Evolutionary conservation across 2,888 invertebrate genomes (phyloP), one percentile per base, ranked within the genome.

Genomic region (Apamea monoglypha): DNA sequence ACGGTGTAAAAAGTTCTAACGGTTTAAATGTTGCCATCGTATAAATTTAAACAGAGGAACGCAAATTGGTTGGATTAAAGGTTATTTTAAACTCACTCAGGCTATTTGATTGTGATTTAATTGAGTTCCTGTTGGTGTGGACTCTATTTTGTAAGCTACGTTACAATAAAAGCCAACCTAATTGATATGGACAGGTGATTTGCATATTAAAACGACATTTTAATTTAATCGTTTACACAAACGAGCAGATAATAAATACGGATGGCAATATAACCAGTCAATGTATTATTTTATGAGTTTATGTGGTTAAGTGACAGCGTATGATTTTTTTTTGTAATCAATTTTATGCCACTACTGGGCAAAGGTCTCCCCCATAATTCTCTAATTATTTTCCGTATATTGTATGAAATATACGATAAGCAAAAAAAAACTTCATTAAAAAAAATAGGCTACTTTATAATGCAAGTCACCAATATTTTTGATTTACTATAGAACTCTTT

Each of bases 141-240:
- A 47, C 29, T 70, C 29, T 25, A 78, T 69, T 74, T 59, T 71
- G 14, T 40, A 36, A 56, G 25, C 40, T 18, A 61, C 44, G 40
- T 73, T 64, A 72, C 71, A 75, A 64, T 64, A 53, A 76, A 69
- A 66, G 21, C 66, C 25, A 0, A 8, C 2, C 18, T 73, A 76
- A 76, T 85, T 85, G n/a, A 69, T 44, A 56, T 66, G 85, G 36
- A 53, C 69, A 44, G 61, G 36, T 66, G 47, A 85, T 85, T 81
- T 85, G 61, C 83, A 85, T 85, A 69, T 81, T 73, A 66, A 81
- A 76, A 73, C n/a, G 53, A 73, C 12, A 68, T 68, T 76, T 85
- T 64, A 81, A 70, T 66, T 64, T 56, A 32, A 85, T 56, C 44
- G 72, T 47, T 68, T 53, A 47, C 47, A 68, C 29, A 75, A 85